Conservation (phyloP, 2,888 invertebrate genomes). For the Trileptium ribeirensis region DNA sequence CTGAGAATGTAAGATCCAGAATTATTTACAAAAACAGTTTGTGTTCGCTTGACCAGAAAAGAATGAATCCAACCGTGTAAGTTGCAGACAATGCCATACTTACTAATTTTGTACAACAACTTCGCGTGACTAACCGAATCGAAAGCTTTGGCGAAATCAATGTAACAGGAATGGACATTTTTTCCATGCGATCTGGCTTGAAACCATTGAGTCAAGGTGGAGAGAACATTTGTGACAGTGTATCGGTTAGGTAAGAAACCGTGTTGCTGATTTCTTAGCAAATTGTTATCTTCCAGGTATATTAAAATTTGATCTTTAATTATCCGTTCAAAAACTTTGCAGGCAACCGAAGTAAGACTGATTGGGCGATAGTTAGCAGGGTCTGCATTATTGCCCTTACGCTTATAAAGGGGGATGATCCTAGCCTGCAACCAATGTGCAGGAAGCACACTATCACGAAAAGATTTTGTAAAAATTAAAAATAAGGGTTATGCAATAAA, state of each 20-base stretch:
- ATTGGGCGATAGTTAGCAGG: conserved; percentile 5
- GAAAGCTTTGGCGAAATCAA: too few relatives aligned
- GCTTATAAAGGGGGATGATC: not conserved
- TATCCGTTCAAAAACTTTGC: not conserved
- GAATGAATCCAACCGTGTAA: too few relatives aligned
- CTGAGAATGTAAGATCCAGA: too few relatives aligned
- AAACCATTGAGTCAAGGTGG: not conserved
- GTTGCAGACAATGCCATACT: too few relatives aligned
- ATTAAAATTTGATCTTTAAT: not conserved
- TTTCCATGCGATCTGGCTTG: not conserved
- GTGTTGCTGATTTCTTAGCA: not conserved
- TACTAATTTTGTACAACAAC: too few relatives aligned
- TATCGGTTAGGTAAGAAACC: not conserved
- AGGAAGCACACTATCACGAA: not conserved
- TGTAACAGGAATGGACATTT: not conserved
- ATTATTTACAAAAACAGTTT: too few relatives aligned
- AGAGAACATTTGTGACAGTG: not conserved
- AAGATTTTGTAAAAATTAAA: not conserved
- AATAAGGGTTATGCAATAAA: not conserved
- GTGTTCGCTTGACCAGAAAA: too few relatives aligned
- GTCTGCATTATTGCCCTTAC: not conserved
- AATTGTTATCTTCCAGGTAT: not conserved
- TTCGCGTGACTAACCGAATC: too few relatives aligned
- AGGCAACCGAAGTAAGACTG: not conserved
- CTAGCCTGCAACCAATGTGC: not conserved